Evolutionary conservation across 2,888 invertebrate species (phyloP).

Genomic region (Chaitophorus viminalis): DNA sequence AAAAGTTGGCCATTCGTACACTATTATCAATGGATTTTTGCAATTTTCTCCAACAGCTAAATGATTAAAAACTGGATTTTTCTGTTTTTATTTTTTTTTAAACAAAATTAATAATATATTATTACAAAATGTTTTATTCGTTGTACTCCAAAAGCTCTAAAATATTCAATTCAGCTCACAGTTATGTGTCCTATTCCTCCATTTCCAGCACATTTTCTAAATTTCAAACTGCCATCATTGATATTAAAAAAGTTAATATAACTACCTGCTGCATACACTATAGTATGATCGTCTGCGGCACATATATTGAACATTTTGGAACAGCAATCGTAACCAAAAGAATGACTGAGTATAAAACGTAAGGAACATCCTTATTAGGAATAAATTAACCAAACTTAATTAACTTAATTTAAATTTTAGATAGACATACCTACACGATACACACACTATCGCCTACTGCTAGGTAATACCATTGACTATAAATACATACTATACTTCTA

Average conservation of each 20-base stretch:
- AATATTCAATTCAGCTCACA: constrained; percentile 69
- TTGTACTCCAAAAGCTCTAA: neutral
- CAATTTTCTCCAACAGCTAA: constrained; percentile 90
- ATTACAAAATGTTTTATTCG: no score
- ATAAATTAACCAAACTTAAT: no score
- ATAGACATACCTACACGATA: no score
- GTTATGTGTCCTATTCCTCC: constrained; percentile 84
- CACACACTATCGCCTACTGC: no score
- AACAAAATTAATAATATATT: neutral
- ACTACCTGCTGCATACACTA: constrained; percentile 86
- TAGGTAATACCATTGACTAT: no score
- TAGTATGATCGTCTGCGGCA: constrained; percentile 77
- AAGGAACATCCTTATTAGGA: constrained; percentile 44
- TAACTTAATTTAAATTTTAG: no score
- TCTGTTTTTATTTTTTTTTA: constrained; percentile 18
- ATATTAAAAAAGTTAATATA: constrained; percentile 81
- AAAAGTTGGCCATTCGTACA: constrained; percentile 86
- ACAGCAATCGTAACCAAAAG: constrained; percentile 87
- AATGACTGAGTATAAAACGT: constrained; percentile 72
- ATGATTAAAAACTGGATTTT: constrained; percentile 67
- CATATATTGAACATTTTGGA: constrained; percentile 80
- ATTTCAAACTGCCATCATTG: constrained; percentile 74
- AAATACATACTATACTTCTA: no score
- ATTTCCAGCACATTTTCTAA: constrained; percentile 79
- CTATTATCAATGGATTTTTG: constrained; percentile 77